Conservation (phyloP, 2,888 invertebrate species). For the Polyommatus iphigenia region DNA sequence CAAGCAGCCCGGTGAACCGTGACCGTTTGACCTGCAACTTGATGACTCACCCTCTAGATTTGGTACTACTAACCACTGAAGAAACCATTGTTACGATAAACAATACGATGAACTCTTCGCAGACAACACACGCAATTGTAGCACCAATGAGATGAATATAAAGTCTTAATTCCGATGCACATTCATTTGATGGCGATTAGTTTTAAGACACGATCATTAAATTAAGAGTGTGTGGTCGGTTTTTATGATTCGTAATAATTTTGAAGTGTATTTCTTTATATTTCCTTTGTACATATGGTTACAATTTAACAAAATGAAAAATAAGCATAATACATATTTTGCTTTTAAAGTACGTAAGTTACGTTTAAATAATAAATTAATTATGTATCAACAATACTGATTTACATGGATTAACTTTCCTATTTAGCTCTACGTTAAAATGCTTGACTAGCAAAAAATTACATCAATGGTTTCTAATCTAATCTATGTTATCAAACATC, state of each 20-base stretch:
- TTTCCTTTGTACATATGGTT: background rate
- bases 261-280: background rate
- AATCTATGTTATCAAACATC: background rate
- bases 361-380: no score
- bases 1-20: conserved; percentile 54
- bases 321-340: no score
- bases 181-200: conserved; percentile 11
- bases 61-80: conserved; percentile 58
- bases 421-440: background rate
- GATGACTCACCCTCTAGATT: conserved; percentile 71
- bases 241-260: background rate
- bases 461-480: background rate
- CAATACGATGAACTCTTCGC: conserved; percentile 27
- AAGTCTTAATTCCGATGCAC: background rate
- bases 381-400: no score
- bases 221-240: background rate
- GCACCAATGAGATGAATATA: conserved; percentile 5
- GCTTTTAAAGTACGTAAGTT: no score
- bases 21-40: conserved; percentile 58
- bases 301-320: background rate
- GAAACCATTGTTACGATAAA: conserved; percentile 61
- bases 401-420: no score
- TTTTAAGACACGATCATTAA: conserved; percentile 9
- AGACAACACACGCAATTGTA: conserved; percentile 15
- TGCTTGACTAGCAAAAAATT: background rate